These are phyloP conservation scores for Caenorhabditis panamensis DNA, from an alignment of 2,888 invertebrate species.

Conservation along the genomic window DNA sequence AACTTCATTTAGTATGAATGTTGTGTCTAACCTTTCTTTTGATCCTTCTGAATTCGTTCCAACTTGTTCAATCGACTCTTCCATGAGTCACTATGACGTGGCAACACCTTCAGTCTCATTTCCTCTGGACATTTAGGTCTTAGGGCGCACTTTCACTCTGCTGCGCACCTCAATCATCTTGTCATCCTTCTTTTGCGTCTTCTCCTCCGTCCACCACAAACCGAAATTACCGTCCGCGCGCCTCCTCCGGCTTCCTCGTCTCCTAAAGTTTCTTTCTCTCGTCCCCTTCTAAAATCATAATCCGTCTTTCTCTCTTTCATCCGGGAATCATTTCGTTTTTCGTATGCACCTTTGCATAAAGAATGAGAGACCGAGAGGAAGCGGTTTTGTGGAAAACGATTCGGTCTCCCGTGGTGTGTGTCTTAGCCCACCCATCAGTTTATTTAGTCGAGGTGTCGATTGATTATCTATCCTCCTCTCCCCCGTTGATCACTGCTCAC, in stretches of 20 bases:
- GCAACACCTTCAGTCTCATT: background rate
- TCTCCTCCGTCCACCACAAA: constrained; percentile 15
- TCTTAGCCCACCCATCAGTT: constrained; percentile 30
- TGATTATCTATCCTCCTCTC: constrained; percentile 25
- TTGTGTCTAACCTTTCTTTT: constrained; percentile 20
- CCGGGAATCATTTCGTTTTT: background rate
- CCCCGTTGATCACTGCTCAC: background rate
- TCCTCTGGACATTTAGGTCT: background rate
- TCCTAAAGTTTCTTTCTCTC: constrained; percentile 22
- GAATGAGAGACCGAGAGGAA: constrained; percentile 6
- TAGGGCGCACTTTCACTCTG: background rate
- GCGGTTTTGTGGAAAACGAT: constrained; percentile 24
- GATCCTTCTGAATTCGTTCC: constrained; percentile 1
- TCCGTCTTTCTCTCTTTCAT: constrained; percentile 26
- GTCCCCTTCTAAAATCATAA: constrained; percentile 40
- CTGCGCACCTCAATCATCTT: constrained; percentile 41
- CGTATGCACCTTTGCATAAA: constrained; percentile 12
- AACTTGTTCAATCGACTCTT: background rate
- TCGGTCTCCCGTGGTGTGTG: constrained; percentile 22
- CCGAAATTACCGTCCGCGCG: constrained; percentile 46
- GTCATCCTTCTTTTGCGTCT: constrained; percentile 35
- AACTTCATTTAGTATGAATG: constrained; percentile 49
- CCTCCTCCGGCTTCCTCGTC: constrained; percentile 8
- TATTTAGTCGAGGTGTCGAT: constrained; percentile 40
- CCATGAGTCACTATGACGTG: constrained; percentile 8